Evolutionary conservation across 2,797 vertebrate species (phyloP), one percentile per base, ranked within the genome.

Genomic region (Micromesistius poutassou): DNA sequence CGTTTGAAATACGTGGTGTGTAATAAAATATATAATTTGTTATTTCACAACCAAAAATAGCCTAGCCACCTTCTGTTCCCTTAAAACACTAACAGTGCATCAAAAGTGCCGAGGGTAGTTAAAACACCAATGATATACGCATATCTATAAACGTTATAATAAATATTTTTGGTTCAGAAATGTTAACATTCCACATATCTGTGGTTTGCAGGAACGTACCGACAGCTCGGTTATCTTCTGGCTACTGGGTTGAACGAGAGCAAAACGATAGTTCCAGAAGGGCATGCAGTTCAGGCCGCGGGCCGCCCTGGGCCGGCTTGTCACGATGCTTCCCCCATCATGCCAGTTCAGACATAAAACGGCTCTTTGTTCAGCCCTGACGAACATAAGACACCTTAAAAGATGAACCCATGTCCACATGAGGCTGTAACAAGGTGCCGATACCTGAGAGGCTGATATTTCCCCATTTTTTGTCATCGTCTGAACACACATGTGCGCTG

Each of bases 251-350:
- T 8, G 50, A 55, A 55, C 16, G 19, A 55, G 50, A 55, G 55
- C 55, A n/a, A 62, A 22, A 76, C 50, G 71, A 76, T 85, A 82
- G 81, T 86, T 89, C 86, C 87, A 87, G 84, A 73, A 87, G 87
- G 82, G 76, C 86, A 74, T 83, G 81, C 80, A 77, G 76, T 85
- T 78, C 79, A 73, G 76, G 46, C 19, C 80, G 79, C 78, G 28
- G 81, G 85, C 87, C 40, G 74, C 82, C 84, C 74, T 14, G 6
- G 82, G 85, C 81, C 83, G 72, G 79, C 62, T 76, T 85, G 85
- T 87, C 83, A 89, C 80, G 79, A 42, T 83, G 80, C 74, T 82
- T 83, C 86, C 85, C 75, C 78, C 79, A 79, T 89, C 81, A 74
- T 68, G 81, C 78, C 66, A 14, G 62, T 83, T 78, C 79, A 81